phyloP scores from a whole-genome alignment of 2,113 vertebrate genomes.

The Varanus komodoensis region DNA sequence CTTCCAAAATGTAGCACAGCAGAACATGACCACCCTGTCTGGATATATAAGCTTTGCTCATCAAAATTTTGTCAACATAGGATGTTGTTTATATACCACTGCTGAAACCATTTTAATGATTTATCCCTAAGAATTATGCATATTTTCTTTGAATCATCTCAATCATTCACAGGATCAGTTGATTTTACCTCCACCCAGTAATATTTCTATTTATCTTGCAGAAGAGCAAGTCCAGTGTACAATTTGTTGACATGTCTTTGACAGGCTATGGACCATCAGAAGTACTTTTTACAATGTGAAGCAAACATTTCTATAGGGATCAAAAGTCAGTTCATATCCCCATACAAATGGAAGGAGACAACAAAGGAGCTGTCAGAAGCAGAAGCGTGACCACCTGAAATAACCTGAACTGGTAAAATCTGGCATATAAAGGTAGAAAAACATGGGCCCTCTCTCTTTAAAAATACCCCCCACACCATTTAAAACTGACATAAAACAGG shows the following conservation, averaged over 20 bases:
- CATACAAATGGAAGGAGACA: background rate
- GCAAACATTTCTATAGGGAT: accelerated
- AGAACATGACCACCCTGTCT: too few species aligned
- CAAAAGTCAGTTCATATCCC: slow-evolving; percentile 34
- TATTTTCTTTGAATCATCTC: background rate
- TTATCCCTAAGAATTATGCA: too few species aligned
- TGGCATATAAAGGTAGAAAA: slow-evolving; percentile 55
- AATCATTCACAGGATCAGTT: background rate
- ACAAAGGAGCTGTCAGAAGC: slow-evolving; percentile 49
- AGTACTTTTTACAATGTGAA: slow-evolving; percentile 17
- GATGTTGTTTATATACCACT: too few species aligned
- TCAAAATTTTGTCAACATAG: too few species aligned
- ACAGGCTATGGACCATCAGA: background rate
- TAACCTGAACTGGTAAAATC: slow-evolving; percentile 52
- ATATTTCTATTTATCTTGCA: background rate
- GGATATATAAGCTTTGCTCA: too few species aligned
- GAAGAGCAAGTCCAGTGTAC: background rate
- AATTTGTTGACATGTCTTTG: slow-evolving; percentile 18
- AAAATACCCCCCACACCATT: background rate
- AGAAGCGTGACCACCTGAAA: slow-evolving; percentile 62
- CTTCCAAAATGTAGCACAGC: too few species aligned
- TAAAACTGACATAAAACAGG: too few species aligned
- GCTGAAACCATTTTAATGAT: too few species aligned
- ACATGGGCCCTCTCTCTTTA: background rate
- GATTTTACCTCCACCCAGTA: slow-evolving; percentile 41